These are phyloP conservation scores for Climacteris rufus DNA, from an alignment of 2,113 vertebrate genomes.

Conservation along the genomic window DNA sequence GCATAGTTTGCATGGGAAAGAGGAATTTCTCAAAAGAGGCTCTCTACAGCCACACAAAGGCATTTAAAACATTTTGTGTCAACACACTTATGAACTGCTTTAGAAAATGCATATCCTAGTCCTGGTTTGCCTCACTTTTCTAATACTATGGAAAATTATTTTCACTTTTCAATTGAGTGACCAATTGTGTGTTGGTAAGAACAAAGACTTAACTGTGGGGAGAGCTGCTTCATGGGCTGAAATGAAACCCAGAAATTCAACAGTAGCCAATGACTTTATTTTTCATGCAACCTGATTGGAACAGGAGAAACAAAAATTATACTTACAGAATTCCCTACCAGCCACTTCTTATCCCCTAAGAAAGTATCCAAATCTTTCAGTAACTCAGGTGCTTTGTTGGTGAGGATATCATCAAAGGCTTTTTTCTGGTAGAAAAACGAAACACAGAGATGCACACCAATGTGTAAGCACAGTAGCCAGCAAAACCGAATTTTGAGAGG, in stretches of 20 bases:
- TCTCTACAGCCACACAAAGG: too few relatives aligned
- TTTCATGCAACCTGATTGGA: not conserved
- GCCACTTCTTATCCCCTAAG: slow-evolving; percentile 71
- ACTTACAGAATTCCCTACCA: slow-evolving; percentile 78
- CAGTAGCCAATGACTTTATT: not conserved
- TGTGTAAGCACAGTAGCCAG: not conserved
- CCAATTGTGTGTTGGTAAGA: not conserved
- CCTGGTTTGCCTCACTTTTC: not conserved
- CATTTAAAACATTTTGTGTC: not conserved
- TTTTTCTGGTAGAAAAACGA: slow-evolving; percentile 36
- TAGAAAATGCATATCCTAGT: not conserved
- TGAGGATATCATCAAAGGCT: slow-evolving; percentile 69
- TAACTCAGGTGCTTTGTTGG: slow-evolving; percentile 47
- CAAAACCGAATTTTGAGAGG: not conserved
- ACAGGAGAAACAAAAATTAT: not conserved
- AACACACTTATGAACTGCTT: not conserved
- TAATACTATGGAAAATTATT: not conserved
- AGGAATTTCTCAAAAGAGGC: too few relatives aligned
- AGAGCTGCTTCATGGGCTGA: not conserved
- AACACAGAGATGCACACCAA: not conserved
- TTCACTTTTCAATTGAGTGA: not conserved
- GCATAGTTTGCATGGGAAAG: too few relatives aligned
- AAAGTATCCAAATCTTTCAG: slow-evolving; percentile 68
- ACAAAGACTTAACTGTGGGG: not conserved
- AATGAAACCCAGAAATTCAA: not conserved